Conservation (phyloP, 2,888 invertebrate genomes). For the Coecobrya sp. region DNA sequence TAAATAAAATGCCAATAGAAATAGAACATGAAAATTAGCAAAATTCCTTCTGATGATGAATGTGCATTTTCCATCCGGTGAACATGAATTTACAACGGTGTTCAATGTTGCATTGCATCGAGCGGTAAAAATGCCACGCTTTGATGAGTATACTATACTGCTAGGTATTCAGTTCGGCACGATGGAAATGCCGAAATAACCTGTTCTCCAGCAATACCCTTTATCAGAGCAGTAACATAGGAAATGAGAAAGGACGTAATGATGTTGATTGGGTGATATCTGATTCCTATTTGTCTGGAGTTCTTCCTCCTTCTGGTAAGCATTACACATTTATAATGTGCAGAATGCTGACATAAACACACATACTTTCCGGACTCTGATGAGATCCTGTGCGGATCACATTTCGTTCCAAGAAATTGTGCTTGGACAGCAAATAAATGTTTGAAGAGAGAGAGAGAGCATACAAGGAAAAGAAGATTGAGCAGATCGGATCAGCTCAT, state of each 20-base stretch:
- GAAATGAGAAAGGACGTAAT: constrained; percentile 26
- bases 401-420: constrained; percentile 36
- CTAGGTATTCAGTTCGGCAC: no score
- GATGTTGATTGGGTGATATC: constrained; percentile 39
- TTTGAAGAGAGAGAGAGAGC: constrained; percentile 12
- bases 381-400: constrained; percentile 24
- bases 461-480: constrained; percentile 53
- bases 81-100: no score
- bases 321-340: background rate
- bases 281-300: constrained; percentile 43
- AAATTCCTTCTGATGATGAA: no score
- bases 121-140: no score
- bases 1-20: no score
- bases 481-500: constrained; percentile 46
- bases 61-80: no score
- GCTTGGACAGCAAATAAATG: constrained; percentile 51
- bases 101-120: no score
- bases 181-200: background rate
- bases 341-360: constrained; percentile 6
- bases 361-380: background rate
- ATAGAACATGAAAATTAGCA: no score
- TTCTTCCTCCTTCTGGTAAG: background rate
- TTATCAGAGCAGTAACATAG: background rate
- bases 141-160: no score
- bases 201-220: background rate